Evolutionary conservation across 1,140 invertebrate species (phyloP).

Genomic region (Drosophila tsacasi): DNA sequence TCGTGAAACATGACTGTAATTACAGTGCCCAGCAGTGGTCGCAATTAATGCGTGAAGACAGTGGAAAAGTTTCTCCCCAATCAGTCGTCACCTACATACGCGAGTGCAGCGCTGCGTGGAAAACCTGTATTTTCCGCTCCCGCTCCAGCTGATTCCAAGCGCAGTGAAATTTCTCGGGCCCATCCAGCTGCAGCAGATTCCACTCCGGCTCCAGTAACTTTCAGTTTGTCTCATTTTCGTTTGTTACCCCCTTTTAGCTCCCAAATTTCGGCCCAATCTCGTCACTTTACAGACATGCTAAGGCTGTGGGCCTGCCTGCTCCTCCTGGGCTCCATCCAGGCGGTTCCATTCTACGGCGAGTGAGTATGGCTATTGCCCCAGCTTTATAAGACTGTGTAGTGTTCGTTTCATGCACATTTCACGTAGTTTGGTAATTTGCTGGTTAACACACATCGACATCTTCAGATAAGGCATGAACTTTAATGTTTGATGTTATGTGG

Average conservation of each 20-base stretch:
- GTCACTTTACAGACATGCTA: slow-evolving; percentile 48
- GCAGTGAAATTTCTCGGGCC: slow-evolving; percentile 61
- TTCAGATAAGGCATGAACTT: slow-evolving; percentile 48
- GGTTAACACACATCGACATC: slow-evolving; percentile 39
- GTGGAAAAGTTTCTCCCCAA: slow-evolving; percentile 69
- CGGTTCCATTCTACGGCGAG: slow-evolving; percentile 70
- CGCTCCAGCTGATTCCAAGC: slow-evolving; percentile 56
- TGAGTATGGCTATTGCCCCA: slow-evolving; percentile 36
- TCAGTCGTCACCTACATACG: slow-evolving; percentile 56
- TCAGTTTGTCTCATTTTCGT: slow-evolving; percentile 44
- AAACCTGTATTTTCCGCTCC: slow-evolving; percentile 68
- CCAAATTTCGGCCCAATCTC: slow-evolving; percentile 45
- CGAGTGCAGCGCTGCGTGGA: slow-evolving; percentile 58
- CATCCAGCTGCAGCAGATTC: slow-evolving; percentile 40
- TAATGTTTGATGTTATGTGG: slow-evolving; percentile 21
- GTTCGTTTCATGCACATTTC: slow-evolving; percentile 70
- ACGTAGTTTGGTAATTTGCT: slow-evolving; percentile 29
- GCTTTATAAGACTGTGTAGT: slow-evolving; percentile 45
- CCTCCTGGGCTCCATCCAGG: slow-evolving; percentile 57
- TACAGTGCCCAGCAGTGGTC: slow-evolving; percentile 31
- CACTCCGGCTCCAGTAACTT: slow-evolving; percentile 47
- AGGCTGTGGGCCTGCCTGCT: slow-evolving; percentile 65
- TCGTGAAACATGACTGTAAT: slow-evolving; percentile 55
- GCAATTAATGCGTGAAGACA: slow-evolving; percentile 70
- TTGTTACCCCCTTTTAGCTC: slow-evolving; percentile 19